These are phyloP conservation scores for Zapus hudsonius DNA, from an alignment of 2,113 vertebrate genomes.

Conservation along the genomic window DNA sequence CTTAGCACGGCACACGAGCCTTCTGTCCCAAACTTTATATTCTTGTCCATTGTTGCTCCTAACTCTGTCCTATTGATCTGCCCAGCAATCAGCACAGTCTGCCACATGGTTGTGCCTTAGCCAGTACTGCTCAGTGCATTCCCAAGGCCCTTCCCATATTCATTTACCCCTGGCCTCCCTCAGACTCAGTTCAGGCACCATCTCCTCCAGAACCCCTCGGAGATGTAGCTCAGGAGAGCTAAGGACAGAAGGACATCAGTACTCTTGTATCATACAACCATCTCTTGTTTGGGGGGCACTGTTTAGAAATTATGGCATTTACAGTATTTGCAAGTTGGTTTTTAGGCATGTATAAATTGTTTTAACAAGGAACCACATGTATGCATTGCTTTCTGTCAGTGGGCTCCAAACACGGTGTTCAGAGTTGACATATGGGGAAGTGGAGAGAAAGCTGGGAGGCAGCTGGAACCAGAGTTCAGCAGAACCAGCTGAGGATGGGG, in stretches of 20 bases:
- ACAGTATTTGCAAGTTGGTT: not conserved
- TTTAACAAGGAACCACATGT: not conserved
- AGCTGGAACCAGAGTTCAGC: not conserved
- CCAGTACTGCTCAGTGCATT: not conserved
- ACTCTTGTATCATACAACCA: not conserved
- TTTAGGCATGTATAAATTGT: not conserved
- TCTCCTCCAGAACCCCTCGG: not conserved
- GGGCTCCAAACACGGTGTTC: not conserved
- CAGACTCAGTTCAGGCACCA: not conserved
- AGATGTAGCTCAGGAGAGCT: not conserved
- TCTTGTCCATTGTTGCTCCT: not conserved
- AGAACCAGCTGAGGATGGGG: constrained; percentile 38
- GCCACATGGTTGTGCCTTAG: not conserved
- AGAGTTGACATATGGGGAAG: not conserved
- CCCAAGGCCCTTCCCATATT: not conserved
- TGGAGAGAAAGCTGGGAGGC: not conserved
- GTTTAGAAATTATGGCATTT: not conserved
- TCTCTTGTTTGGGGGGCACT: not conserved
- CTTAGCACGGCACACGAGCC: not conserved
- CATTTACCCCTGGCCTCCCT: not conserved
- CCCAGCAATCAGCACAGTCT: not conserved
- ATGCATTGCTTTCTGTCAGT: not conserved
- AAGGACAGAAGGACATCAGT: not conserved
- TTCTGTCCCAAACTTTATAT: not conserved
- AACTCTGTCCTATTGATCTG: not conserved